phyloP scores from a whole-genome alignment of 2,888 invertebrate genomes.

The Venusia cambrica region DNA sequence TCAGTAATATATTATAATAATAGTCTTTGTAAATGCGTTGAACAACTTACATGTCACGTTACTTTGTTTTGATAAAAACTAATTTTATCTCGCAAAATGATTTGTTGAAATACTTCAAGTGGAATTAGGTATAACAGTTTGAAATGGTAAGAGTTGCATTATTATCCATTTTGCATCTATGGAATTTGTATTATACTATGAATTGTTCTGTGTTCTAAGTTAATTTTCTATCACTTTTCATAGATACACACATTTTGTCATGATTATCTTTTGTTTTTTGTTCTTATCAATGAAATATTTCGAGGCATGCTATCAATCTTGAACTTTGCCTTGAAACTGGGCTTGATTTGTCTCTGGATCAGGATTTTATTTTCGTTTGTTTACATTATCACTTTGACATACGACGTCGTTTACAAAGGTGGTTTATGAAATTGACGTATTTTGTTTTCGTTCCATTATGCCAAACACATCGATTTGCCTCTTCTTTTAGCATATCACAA shows the following conservation, averaged over 20 bases:
- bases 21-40: constrained; percentile 24
- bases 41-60: constrained; percentile 13
- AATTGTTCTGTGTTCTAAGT: too few relatives aligned
- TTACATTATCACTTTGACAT: constrained; percentile 11
- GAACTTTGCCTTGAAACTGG: constrained; percentile 13
- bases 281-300: too few relatives aligned
- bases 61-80: constrained; percentile 14
- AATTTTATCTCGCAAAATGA: too few relatives aligned
- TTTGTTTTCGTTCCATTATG: not conserved
- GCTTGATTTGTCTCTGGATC: constrained; percentile 4
- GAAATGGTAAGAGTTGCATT: constrained; percentile 10
- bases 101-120: constrained; percentile 2
- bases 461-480: too few relatives aligned
- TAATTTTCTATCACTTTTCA: too few relatives aligned
- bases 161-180: not conserved
- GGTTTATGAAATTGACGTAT: not conserved
- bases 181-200: too few relatives aligned
- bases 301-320: too few relatives aligned
- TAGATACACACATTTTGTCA: too few relatives aligned
- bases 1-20: too few relatives aligned
- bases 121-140: not conserved
- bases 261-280: constrained; percentile 2
- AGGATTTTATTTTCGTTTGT: constrained; percentile 2
- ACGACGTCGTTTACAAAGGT: constrained; percentile 3
- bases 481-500: too few relatives aligned